phyloP scores from a whole-genome alignment of 2,888 invertebrate genomes.

The Aromia moschata region DNA sequence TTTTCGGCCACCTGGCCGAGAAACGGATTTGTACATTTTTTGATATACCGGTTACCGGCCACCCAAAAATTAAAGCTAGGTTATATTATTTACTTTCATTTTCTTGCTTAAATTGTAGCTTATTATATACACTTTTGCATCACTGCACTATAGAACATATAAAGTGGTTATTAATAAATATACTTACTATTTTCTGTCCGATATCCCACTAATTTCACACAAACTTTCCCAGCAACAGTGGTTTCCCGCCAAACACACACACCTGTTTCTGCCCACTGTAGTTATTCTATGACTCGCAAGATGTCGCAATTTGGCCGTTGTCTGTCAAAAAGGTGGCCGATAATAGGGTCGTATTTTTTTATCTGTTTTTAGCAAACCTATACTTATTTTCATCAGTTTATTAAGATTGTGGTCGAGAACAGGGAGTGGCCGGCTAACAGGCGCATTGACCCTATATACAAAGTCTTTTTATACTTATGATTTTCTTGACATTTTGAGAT shows the following conservation, averaged over 20 bases:
- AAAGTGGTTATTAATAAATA: no score
- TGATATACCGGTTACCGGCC: background rate
- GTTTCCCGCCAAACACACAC: background rate
- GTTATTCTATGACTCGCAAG: background rate
- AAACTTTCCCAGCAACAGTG: no score
- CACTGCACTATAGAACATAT: no score
- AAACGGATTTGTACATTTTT: background rate
- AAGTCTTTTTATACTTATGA: no score
- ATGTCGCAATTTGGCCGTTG: background rate
- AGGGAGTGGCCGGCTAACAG: background rate
- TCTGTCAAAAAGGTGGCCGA: background rate
- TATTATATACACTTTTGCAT: no score
- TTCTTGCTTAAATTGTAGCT: no score
- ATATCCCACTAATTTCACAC: no score
- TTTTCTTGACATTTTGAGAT: no score
- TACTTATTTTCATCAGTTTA: background rate
- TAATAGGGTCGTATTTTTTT: background rate
- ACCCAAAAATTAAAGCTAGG: slow-evolving; percentile 2
- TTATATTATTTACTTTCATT: background rate
- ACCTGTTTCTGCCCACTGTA: slow-evolving; percentile 4
- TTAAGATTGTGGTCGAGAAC: background rate
- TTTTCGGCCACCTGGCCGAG: background rate
- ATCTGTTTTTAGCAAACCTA: background rate
- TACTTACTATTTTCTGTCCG: no score
- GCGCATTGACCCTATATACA: slow-evolving; percentile 3